A percentile compares a stretch with the other conserved stretches of the same genome.
phyloP scores from a whole-genome alignment of 92 coral and sea anemone species.

The Porites evermanni region DNA sequence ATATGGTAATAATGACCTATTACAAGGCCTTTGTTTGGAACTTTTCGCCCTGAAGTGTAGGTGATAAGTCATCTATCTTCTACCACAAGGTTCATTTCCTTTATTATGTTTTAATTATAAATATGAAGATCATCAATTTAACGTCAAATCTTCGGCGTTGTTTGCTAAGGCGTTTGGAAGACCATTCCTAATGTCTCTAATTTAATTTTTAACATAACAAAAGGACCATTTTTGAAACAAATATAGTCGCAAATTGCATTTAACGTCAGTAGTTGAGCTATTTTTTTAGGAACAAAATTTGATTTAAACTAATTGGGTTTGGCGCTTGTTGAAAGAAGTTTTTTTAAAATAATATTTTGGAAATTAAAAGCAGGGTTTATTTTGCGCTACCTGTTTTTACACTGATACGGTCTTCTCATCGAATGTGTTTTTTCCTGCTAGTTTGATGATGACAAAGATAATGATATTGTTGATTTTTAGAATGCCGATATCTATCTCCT shows the following conservation, averaged over 20 bases:
- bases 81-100: background rate
- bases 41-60: slow-evolving; percentile 11
- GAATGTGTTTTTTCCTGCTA: background rate
- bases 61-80: background rate
- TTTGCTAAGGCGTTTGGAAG: background rate
- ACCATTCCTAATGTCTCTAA: background rate
- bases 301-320: background rate
- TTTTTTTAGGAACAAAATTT: background rate
- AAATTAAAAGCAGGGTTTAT: background rate
- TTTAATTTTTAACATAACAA: background rate
- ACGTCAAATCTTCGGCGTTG: background rate
- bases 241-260: background rate
- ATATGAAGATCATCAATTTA: background rate
- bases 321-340: background rate
- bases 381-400: background rate
- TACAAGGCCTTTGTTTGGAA: background rate
- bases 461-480: background rate
- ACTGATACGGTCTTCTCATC: background rate
- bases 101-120: background rate
- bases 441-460: background rate
- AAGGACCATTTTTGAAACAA: background rate
- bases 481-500: too few relatives aligned
- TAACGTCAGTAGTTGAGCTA: too few relatives aligned
- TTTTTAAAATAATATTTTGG: too few relatives aligned
- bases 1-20: background rate